These are phyloP conservation scores for Pteria penguin DNA, from an alignment of 2,888 invertebrate species.

Conservation along the genomic window DNA sequence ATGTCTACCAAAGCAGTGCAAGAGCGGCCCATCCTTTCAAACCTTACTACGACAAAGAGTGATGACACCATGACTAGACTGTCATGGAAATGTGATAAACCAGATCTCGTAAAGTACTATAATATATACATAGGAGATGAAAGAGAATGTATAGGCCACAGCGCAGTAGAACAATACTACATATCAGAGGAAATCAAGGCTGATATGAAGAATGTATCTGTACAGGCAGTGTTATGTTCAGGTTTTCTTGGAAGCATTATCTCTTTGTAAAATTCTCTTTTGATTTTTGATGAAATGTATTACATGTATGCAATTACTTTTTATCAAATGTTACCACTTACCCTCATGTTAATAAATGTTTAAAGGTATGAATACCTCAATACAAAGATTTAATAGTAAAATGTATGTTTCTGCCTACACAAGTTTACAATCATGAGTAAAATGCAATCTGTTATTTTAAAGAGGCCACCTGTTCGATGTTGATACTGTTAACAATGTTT, in stretches of 20 bases:
- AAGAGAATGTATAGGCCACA: neutral
- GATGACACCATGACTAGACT: neutral
- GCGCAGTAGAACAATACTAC: neutral
- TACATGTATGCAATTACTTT: too few relatives aligned
- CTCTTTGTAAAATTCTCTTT: neutral
- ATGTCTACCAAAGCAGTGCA: too few relatives aligned
- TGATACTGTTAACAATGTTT: too few relatives aligned
- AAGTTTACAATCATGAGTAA: too few relatives aligned
- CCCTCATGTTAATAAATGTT: too few relatives aligned
- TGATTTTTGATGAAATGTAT: too few relatives aligned
- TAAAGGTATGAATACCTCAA: too few relatives aligned
- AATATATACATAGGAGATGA: neutral
- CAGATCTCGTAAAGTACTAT: neutral
- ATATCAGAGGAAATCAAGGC: neutral
- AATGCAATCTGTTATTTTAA: too few relatives aligned
- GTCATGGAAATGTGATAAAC: neutral
- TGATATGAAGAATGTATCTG: neutral
- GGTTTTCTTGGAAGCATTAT: neutral
- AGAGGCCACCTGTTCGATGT: too few relatives aligned
- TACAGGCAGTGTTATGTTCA: neutral
- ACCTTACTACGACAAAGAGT: neutral
- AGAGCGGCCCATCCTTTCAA: neutral
- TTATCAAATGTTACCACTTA: too few relatives aligned
- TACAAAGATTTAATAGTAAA: too few relatives aligned
- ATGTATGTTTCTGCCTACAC: too few relatives aligned